Evolutionary conservation across 2,113 vertebrate genomes (phyloP), one percentile per base, ranked within the genome.

Genomic region (Sapajus apella): DNA sequence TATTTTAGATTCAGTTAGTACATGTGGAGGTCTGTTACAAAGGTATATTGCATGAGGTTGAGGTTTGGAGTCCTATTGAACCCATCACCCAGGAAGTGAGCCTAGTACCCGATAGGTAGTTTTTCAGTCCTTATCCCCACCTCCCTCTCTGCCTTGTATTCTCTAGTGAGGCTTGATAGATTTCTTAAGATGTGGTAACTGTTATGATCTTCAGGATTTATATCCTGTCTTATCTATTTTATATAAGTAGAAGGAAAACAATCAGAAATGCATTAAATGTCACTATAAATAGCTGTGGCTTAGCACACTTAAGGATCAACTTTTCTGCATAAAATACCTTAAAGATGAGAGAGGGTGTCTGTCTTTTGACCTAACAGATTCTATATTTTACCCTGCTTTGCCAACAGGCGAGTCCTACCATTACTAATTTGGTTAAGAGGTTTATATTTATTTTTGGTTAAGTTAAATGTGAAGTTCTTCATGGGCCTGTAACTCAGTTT

Each of bases 381-480:
- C 18, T 95, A 0, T 45, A 47, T 88, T 94, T 90, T 91, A 77
- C 8, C 37, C 8, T 77, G 37, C 45, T 83, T 91, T 87, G 55
- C 21, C 2, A 79, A 9, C 6, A 80, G 32, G 27, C 47, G 32
- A 13, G 11, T n/a, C 30, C 56, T 89, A 21, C n/a, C 14, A n/a
- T 87, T 88, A 40, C 50, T 92, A 52, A 50, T 56, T 13, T 76
- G 43, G 13, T 35, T 89, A 47, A 90, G 8, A 70, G 27, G 23
- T 86, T 89, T 96, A 23, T 79, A 18, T 92, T 95, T 93, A 30
- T 72, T 80, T 94, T 35, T 64, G 2, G 43, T 72, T 94, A 92
- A 89, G 61, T 30, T 91, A 81, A 84, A 82, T 55, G n/a, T n/a
- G n/a, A 87, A 73, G 30, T 94, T 93, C n/a, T 68, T 64, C 8